Evolutionary conservation across 2,113 vertebrate species (phyloP).

Genomic region (Leptocoma aspasia): DNA sequence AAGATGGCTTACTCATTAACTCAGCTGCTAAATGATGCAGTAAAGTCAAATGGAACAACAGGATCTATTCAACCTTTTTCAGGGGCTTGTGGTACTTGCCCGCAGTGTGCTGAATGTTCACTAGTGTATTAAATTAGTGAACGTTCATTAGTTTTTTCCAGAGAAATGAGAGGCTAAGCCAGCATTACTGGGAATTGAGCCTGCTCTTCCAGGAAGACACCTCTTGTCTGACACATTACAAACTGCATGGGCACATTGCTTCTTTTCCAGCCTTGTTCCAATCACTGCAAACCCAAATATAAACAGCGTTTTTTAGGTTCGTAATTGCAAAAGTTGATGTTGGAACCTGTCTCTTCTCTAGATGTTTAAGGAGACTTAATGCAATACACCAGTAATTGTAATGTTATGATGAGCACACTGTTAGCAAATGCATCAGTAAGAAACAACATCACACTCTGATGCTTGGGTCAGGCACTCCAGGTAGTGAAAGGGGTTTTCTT

Average conservation of each 20-base stretch:
- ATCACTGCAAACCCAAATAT: neutral
- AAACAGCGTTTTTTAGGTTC: neutral
- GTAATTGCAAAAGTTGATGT: neutral
- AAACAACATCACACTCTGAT: neutral
- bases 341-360: neutral
- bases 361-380: neutral
- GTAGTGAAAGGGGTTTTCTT: neutral
- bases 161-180: neutral
- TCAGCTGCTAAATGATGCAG: neutral
- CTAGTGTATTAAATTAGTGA: neutral
- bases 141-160: neutral
- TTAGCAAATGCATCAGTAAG: neutral
- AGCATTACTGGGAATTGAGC: neutral
- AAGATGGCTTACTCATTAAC: neutral
- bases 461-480: neutral
- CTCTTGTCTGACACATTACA: neutral
- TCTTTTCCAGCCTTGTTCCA: neutral
- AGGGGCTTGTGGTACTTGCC: neutral
- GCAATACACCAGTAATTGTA: neutral
- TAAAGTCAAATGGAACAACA: neutral
- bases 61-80: neutral
- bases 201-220: neutral
- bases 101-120: neutral
- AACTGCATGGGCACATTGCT: neutral
- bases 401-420: rapidly evolving